phyloP scores from a whole-genome alignment of 1,140 invertebrate species.

The Vanessa atalanta region DNA sequence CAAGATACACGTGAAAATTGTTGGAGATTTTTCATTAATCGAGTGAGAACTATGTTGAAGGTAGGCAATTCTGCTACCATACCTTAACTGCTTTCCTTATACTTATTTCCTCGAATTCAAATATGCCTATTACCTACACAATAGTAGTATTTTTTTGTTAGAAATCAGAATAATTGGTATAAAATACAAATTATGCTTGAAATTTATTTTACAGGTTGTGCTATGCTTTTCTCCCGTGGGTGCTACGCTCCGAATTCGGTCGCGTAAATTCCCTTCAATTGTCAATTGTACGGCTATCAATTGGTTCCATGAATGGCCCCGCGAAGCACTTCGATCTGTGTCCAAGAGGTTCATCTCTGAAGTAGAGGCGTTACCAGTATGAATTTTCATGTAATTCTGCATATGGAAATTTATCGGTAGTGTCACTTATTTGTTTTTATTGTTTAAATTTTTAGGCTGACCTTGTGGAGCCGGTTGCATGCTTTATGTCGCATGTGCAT shows the following conservation, averaged over 20 bases:
- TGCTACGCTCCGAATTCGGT: constrained; percentile 89
- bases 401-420: background rate
- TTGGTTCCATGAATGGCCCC: constrained; percentile 98
- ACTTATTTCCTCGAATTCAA: background rate
- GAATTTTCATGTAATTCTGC: background rate
- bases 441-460: constrained; percentile 59
- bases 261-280: constrained; percentile 96
- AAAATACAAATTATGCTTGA: background rate
- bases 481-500: constrained; percentile 96
- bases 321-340: constrained; percentile 94
- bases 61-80: constrained; percentile 39
- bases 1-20: constrained; percentile 95
- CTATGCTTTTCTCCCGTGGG: constrained; percentile 97
- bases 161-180: no score
- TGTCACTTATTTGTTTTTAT: background rate
- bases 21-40: constrained; percentile 97
- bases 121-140: background rate
- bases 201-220: constrained; percentile 81
- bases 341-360: constrained; percentile 91
- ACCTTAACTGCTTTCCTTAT: no score
- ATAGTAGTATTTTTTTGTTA: no score
- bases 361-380: constrained; percentile 85
- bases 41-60: constrained; percentile 88
- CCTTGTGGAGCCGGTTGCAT: constrained; percentile 85
- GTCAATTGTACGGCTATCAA: constrained; percentile 96